A percentile compares a stretch with the other conserved stretches of the same genome.
Conservation (phyloP, 2,888 invertebrate genomes). For the Epinotia brunnichana region DNA sequence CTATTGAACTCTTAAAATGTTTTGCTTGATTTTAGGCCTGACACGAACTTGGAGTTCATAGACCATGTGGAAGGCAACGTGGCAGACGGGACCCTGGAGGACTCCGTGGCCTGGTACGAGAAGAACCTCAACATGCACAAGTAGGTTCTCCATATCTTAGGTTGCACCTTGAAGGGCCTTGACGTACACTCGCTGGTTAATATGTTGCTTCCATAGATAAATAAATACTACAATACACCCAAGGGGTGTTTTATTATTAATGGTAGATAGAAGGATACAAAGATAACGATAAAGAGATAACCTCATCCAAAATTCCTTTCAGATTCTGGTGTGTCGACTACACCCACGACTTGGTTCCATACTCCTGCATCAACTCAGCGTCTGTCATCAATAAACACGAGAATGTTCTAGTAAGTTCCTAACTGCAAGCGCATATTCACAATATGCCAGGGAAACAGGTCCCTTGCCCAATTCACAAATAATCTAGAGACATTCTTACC, state of each 20-base stretch:
- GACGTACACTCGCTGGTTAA: no score
- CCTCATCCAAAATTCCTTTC: slow-evolving; percentile 27
- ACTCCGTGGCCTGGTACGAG: slow-evolving; percentile 92
- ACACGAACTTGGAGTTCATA: slow-evolving; percentile 89
- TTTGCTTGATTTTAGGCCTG: slow-evolving; percentile 80
- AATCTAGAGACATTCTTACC: no score
- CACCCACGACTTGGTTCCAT: slow-evolving; percentile 95
- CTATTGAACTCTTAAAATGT: background rate
- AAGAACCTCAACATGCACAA: slow-evolving; percentile 84
- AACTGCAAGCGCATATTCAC: no score
- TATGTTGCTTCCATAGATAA: no score
- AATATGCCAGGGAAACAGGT: no score
- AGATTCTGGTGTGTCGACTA: slow-evolving; percentile 99
- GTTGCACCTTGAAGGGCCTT: no score
- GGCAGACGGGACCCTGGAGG: slow-evolving; percentile 94
- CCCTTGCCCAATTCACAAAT: no score
- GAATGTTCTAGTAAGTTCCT: slow-evolving; percentile 92
- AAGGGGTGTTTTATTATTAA: no score
- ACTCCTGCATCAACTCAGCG: slow-evolving; percentile 96
- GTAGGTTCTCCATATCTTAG: slow-evolving; percentile 58
- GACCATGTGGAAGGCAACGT: slow-evolving; percentile 99
- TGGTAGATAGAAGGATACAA: no score
- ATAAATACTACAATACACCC: no score
- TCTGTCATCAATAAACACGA: slow-evolving; percentile 98
- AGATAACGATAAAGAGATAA: no score